Evolutionary conservation across 2,797 vertebrate species (phyloP).

Genomic region (Nasua narica): DNA sequence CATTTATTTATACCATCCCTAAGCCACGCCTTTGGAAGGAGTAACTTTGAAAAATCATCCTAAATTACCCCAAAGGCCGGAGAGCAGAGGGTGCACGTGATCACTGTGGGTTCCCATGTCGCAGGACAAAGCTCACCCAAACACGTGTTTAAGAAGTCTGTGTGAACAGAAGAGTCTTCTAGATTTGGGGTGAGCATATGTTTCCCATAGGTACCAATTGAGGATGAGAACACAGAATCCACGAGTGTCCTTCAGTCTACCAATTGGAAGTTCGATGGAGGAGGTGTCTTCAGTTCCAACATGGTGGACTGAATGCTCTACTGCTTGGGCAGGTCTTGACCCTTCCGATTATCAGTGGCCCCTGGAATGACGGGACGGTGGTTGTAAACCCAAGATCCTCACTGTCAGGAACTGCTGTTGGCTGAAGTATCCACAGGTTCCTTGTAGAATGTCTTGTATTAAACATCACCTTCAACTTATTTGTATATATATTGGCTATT

Average conservation of each 20-base stretch:
- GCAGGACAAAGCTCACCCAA: not conserved
- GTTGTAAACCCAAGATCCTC: not conserved
- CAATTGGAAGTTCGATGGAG: not conserved
- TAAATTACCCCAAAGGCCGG: not conserved
- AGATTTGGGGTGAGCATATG: not conserved
- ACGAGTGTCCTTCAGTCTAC: not conserved
- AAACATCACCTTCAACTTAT: not conserved
- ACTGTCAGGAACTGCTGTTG: not conserved
- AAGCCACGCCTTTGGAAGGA: not conserved
- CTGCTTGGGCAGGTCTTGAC: not conserved
- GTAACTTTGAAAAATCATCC: constrained; percentile 7
- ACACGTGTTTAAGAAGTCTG: not conserved
- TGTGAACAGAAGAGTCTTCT: not conserved
- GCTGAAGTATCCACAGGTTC: not conserved
- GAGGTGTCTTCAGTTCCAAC: not conserved
- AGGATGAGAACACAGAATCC: not conserved
- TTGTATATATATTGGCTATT: not conserved
- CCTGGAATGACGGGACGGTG: not conserved
- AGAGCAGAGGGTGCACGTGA: not conserved
- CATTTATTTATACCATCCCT: not conserved
- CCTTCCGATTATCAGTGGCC: not conserved
- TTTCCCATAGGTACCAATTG: not conserved
- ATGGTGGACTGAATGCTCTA: rapidly evolving
- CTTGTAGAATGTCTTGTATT: not conserved
- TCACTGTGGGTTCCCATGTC: rapidly evolving